These are phyloP conservation scores for Trematocara unimaculatum DNA, from an alignment of 2,113 vertebrate genomes.

Conservation along the genomic window DNA sequence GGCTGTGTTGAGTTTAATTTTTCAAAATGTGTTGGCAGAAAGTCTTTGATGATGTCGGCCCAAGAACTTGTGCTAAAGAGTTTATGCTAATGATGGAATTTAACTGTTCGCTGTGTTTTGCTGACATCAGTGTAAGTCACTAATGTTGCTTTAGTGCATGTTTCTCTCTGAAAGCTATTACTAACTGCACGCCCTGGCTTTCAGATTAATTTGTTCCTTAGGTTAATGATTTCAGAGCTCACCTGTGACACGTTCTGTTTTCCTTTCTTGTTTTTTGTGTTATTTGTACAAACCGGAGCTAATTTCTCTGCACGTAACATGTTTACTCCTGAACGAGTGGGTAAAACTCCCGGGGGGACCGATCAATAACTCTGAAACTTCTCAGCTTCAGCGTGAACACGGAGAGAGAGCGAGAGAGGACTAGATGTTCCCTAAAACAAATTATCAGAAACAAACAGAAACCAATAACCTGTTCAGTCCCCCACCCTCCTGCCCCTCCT, in stretches of 20 bases:
- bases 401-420: not conserved
- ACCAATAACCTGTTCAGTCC: constrained; percentile 23
- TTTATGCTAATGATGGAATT: not conserved
- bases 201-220: not conserved
- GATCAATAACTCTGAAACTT: not conserved
- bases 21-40: not conserved
- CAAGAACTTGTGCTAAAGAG: not conserved
- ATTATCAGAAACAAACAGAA: constrained; percentile 58
- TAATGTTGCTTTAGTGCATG: not conserved
- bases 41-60: not conserved
- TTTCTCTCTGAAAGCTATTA: not conserved
- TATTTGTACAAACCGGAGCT: not conserved
- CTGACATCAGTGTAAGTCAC: not conserved
- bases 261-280: not conserved
- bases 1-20: not conserved
- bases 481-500: not conserved
- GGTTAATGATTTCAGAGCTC: not conserved
- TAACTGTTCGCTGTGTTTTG: not conserved
- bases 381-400: not conserved
- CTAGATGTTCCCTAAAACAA: constrained; percentile 22
- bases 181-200: not conserved
- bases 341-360: not conserved
- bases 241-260: not conserved
- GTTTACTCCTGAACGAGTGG: not conserved
- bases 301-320: not conserved